Evolutionary conservation across 1,140 invertebrate genomes (phyloP), one percentile per base, ranked within the genome.

Genomic region (Calosoma granatense): DNA sequence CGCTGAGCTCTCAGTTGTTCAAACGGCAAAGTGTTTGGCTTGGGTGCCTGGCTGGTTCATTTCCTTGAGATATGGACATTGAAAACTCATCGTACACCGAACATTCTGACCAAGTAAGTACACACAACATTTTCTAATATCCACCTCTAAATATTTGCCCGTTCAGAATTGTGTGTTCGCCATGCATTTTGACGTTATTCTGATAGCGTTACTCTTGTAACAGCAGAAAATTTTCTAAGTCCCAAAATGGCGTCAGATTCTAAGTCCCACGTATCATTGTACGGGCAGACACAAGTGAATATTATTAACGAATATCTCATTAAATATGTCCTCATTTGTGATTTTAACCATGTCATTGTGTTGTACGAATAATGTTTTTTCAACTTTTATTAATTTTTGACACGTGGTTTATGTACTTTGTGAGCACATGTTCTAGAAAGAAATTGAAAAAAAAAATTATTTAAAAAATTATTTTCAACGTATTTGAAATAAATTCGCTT

Each of bases 221-320:
- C 58, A 55, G 67, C 72, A 76, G 73, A 83, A 85, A 84, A 77
- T 86, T 85, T 86, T 85, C 83, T 85, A 87, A 86, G 84, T 86
- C 84, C 83, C 80, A 86, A 86, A 84, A 86, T 86, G 85, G 84
- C 85, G 85, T 83, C 85, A 81, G 78, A 76, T 78, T 78, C 78
- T 80, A 81, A 83, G 79, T 82, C 78, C 80, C 67, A 71, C 70
- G 66, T 70, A 63, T 63, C 55, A 51, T 58, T 53, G 47, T 54
- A 55, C 22, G 4, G 9, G 17, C 17, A 19, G 19, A 30, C 9
- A n/a, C 15, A 12, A 53, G n/a, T n/a, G n/a, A n/a, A n/a, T n/a
- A n/a, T n/a, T n/a, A n/a, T n/a, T n/a, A n/a, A n/a, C n/a, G n/a
- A n/a, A n/a, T n/a, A n/a, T n/a, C n/a, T n/a, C n/a, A n/a, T n/a